Evolutionary conservation across 2,888 invertebrate species (phyloP), one percentile per base, ranked within the genome.

Genomic region (Drosophila helvetica): DNA sequence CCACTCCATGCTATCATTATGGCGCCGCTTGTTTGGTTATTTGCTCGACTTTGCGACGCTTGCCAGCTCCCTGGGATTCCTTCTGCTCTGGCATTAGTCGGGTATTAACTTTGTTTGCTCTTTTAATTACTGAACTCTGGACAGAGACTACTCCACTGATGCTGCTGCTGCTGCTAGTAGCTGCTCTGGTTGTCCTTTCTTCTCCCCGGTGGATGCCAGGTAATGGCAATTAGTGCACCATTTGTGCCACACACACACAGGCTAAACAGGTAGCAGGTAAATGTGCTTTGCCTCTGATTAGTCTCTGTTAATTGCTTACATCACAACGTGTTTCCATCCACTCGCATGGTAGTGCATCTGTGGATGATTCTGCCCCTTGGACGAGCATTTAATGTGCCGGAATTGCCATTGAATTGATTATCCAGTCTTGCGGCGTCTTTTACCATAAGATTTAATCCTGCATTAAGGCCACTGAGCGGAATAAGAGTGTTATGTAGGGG

Each of bases 261-360:
- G 7, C 6, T 6, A 25, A 25, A 25, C 30, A 10, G 10, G 27
- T 27, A 8, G 57, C 75, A 78, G 65, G 68, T 57, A 69, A 78
- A 75, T 72, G 73, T 67, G 69, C 55, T 67, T 85, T 77, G 77
- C 75, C 63, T 79, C 74, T 85, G 80, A 86, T 80, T 82, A 86
- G 78, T 58, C 83, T 54, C 80, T 61, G 80, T 67, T 80, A 85
- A 86, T 85, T 80, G 86, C 80, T 69, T 64, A 61, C 56, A 71
- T 57, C 66, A 62, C 75, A 43, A 48, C 18, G 55, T 42, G 54
- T 58, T 43, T 58, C 58, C 38, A 38, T 27, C 10, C 10, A 38
- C 12, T 45, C 19, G 18, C 8, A 22, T 42, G n/a, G 30, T 25
- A 56, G 30, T 68, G 58, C 66, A 66, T 55, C 33, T 12, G n/a